Base-by-base conservation (phyloP, 2,113 vertebrate genomes). In the Indicator maculatus region DNA sequence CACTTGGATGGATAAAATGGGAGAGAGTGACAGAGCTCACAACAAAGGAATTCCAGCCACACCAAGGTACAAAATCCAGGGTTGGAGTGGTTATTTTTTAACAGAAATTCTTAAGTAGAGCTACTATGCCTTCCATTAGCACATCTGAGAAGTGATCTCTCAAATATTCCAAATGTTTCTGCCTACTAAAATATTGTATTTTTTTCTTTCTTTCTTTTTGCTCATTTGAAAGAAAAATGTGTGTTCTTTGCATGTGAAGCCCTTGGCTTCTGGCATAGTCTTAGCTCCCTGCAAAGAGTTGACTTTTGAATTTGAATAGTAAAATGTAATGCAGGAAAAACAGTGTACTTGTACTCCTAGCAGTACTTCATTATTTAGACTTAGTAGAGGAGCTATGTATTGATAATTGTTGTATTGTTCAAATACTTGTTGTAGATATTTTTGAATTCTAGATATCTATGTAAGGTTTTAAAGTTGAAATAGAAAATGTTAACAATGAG, bases 1-100 rank as follows among this genome's bases (percentile, higher is more conserved):
- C 28, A 99, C 99, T 0, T 99, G 99, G 99, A 99, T 99, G 99
- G 99, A 99, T 97, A 99, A 99, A 90, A 99, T 99, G 99, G 99
- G 99, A 86, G 99, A 99, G 86, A 99, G 99, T 0, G 98, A 99
- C 11, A 97, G 67, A 93, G 99, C 98, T 16, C 97, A 98, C 86
- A 99, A 99, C 96, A 98, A 90, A 96, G 99, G 99, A 85, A 98
- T 98, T 94, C 99, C 99, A 26, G 99, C 99, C 72, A 99, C 99
- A 61, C 96, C 97, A 2, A 94, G 97, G 97, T 96, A 63, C 10
- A 55, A 73, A 70, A 59, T 55, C 11, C 3, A n/a, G 64, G 20
- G 45, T 45, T 12, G 6, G n/a, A 26, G 11, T 23, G 2, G 21
- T 1, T 1, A 39, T 17, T 53, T 60, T 71, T 56, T 8, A 64